A percentile compares a stretch with the other conserved stretches of the same genome.
These are phyloP conservation scores for Protaetia brevitarsis DNA, from an alignment of 1,140 invertebrate genomes.

Conservation along the genomic window DNA sequence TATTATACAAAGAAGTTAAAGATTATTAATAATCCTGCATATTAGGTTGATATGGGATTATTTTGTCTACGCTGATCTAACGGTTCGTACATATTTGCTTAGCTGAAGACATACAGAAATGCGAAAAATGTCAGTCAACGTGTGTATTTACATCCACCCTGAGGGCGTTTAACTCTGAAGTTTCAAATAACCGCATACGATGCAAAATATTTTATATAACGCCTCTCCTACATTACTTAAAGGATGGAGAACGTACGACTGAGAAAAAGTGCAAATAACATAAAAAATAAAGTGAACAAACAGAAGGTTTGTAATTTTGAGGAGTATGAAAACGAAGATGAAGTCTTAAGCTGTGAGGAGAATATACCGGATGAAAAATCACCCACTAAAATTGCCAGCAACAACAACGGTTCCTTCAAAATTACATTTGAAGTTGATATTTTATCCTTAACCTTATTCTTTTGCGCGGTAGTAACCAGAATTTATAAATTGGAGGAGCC, in stretches of 20 bases:
- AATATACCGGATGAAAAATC: background rate
- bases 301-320: background rate
- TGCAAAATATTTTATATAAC: no score
- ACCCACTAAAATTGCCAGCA: background rate
- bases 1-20: no score
- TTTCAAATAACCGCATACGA: no score
- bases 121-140: no score
- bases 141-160: no score
- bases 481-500: conserved; percentile 83
- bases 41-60: no score
- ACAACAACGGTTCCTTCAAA: background rate
- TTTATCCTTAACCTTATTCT: conserved; percentile 68
- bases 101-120: no score
- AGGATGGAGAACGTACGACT: conserved; percentile 8
- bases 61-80: no score
- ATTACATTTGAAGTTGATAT: conserved; percentile 73
- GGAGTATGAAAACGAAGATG: background rate
- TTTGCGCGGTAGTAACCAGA: conserved; percentile 69
- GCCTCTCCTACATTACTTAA: background rate
- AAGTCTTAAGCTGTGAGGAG: background rate
- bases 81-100: no score
- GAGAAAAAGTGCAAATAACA: background rate
- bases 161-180: no score
- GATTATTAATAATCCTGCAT: no score
- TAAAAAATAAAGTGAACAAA: background rate